Conservation (phyloP, 2,888 invertebrate species). For the Merodon equestris region DNA sequence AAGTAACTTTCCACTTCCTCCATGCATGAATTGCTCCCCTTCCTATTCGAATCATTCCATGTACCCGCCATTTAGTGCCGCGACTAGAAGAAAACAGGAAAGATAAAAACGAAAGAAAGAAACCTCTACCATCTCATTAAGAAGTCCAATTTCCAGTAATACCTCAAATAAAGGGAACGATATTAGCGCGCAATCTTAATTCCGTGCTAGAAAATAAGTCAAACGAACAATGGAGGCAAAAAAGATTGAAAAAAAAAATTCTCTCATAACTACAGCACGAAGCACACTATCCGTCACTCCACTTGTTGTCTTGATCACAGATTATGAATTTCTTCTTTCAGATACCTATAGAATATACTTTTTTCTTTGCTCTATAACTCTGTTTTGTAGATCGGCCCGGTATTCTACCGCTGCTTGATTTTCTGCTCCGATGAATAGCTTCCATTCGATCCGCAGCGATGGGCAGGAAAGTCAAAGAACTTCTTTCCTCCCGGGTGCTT, state of each 20-base stretch:
- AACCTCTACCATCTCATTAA: conserved; percentile 58
- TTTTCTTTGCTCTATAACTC: too few species aligned
- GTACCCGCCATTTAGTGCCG: conserved; percentile 22
- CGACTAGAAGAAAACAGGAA: neutral
- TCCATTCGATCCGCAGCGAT: conserved; percentile 61
- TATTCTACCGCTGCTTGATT: conserved; percentile 73
- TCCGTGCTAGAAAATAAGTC: conserved; percentile 58
- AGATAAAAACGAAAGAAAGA: conserved; percentile 18
- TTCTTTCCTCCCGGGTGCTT: conserved; percentile 55
- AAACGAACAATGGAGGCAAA: conserved; percentile 40
- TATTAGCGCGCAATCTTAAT: conserved; percentile 52
- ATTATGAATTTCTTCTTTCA: conserved; percentile 61
- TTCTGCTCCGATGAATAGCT: conserved; percentile 76
- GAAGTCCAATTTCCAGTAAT: conserved; percentile 66
- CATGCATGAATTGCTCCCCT: conserved; percentile 51
- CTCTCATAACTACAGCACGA: conserved; percentile 47
- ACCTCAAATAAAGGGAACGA: conserved; percentile 48
- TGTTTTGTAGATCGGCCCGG: neutral
- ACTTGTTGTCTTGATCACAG: conserved; percentile 64
- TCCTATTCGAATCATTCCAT: conserved; percentile 14
- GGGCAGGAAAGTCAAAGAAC: conserved; percentile 67
- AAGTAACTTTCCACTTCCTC: conserved; percentile 34
- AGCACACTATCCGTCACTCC: conserved; percentile 54
- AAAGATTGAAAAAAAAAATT: conserved; percentile 41
- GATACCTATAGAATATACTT: too few species aligned